Percentiles rank a stretch among this genome's conserved stretches.
These are phyloP conservation scores for Petaurus breviceps DNA, from an alignment of 2,113 vertebrate species.

Conservation along the genomic window DNA sequence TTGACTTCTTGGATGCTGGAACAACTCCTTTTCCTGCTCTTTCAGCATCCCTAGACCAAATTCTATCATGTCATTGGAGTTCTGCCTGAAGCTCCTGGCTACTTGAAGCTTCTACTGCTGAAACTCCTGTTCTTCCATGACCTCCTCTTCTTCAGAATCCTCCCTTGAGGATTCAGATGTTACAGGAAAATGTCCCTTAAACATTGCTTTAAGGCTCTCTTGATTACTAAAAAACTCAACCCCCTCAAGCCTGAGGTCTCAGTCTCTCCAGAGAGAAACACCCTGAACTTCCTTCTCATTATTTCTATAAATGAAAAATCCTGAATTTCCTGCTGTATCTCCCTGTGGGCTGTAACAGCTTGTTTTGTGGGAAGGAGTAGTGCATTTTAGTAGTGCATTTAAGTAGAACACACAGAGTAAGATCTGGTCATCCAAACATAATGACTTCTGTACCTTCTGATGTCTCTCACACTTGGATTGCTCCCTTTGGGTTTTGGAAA, in stretches of 20 bases:
- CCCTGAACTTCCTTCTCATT: not conserved
- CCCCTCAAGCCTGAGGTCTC: not conserved
- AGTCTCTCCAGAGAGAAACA: not conserved
- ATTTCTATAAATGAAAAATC: not conserved
- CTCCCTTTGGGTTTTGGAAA: not conserved
- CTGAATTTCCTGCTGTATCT: not conserved
- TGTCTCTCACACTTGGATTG: not conserved
- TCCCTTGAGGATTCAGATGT: not conserved
- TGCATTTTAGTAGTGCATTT: not conserved
- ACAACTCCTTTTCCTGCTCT: not conserved
- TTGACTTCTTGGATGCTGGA: not conserved
- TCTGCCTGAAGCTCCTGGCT: not conserved
- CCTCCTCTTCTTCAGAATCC: not conserved
- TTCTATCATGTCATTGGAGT: not conserved
- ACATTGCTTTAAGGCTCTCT: not conserved
- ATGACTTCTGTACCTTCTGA: not conserved
- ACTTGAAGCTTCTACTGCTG: not conserved
- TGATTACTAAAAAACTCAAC: not conserved
- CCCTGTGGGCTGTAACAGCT: not conserved
- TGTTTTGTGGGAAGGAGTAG: not conserved
- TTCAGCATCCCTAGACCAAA: not conserved
- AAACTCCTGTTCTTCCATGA: not conserved
- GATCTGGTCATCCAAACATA: not conserved
- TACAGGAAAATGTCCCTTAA: not conserved
- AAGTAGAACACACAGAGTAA: not conserved